Evolutionary conservation across 2,797 vertebrate genomes (phyloP).

Genomic region (Pantherophis vulpinus): DNA sequence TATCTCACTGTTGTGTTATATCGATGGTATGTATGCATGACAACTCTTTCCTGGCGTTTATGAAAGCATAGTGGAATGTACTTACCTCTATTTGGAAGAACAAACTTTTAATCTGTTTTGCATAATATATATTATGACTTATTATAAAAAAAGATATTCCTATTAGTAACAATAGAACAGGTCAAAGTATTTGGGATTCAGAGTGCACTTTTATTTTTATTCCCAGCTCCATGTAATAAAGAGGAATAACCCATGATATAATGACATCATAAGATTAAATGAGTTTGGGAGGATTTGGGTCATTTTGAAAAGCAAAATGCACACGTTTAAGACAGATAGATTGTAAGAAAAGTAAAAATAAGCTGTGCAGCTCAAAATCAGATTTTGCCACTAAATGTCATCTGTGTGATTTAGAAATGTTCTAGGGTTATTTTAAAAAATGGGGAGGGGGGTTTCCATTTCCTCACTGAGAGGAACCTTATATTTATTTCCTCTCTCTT

Average conservation of each 20-base stretch:
- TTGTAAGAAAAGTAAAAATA: background rate
- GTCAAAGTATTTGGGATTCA: background rate
- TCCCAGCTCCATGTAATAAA: background rate
- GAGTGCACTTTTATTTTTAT: background rate
- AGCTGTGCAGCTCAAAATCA: background rate
- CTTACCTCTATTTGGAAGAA: background rate
- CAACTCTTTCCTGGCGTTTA: conserved; percentile 6
- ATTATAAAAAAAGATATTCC: background rate
- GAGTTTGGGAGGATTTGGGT: background rate
- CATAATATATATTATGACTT: background rate
- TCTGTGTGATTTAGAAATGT: background rate
- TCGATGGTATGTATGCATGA: background rate
- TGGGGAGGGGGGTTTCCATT: background rate
- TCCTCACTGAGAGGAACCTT: background rate
- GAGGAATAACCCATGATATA: background rate
- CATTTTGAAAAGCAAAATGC: background rate
- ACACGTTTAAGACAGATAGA: background rate
- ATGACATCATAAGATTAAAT: background rate
- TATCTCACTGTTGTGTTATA: background rate
- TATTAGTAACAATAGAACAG: background rate
- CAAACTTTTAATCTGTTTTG: background rate
- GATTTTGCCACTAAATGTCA: background rate
- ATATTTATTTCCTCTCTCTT: background rate
- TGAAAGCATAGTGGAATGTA: accelerated
- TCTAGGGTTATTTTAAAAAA: background rate